Conservation (phyloP, 2,797 vertebrate species). For the Gallinago solitaria region DNA sequence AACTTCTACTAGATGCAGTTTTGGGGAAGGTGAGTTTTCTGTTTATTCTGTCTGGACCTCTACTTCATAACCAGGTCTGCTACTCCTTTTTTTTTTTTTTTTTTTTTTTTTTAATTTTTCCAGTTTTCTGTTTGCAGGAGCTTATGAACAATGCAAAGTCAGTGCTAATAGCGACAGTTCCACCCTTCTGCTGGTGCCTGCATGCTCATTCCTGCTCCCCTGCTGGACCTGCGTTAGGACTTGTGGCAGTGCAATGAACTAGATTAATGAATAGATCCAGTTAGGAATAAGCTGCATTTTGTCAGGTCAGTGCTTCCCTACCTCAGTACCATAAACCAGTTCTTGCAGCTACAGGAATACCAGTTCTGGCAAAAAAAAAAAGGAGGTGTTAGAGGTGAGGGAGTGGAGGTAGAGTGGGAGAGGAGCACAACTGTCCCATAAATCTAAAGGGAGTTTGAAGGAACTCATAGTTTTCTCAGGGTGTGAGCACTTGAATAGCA, state of each 20-base stretch:
- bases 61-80: background rate
- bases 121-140: background rate
- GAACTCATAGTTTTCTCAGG: background rate
- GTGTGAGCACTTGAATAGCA: background rate
- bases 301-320: background rate
- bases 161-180: background rate
- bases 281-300: background rate
- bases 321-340: background rate
- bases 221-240: fast-evolving
- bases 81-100: background rate
- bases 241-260: background rate
- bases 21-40: background rate
- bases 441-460: background rate
- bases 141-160: background rate
- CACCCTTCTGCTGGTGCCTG: background rate
- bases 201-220: background rate
- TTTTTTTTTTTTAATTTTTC: background rate
- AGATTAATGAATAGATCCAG: background rate
- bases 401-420: background rate
- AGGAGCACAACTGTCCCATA: background rate
- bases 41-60: fast-evolving
- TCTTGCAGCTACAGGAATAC: background rate
- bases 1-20: background rate
- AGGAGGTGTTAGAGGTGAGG: background rate
- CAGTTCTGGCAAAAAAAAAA: background rate